These are phyloP conservation scores for Plodia interpunctella DNA, from an alignment of 1,140 invertebrate species.

Conservation along the genomic window DNA sequence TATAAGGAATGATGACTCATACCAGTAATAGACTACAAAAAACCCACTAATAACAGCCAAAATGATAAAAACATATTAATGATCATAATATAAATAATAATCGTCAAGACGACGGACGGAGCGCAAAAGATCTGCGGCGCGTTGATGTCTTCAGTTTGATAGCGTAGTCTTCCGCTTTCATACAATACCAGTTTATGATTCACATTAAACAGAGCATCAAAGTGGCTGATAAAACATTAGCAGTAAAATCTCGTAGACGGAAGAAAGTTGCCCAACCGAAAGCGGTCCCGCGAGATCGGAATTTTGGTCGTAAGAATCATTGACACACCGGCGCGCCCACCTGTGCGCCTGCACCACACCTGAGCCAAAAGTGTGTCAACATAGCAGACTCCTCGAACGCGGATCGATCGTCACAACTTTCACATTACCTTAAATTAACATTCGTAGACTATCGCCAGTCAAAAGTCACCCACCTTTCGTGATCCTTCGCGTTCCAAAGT, in stretches of 20 bases:
- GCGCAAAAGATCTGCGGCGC: constrained; percentile 31
- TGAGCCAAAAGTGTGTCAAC: constrained; percentile 71
- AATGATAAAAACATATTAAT: not conserved
- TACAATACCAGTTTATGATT: constrained; percentile 20
- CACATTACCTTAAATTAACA: constrained; percentile 73
- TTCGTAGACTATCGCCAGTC: constrained; percentile 18
- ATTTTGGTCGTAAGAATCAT: constrained; percentile 58
- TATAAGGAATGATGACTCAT: not conserved
- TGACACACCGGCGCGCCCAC: constrained; percentile 51
- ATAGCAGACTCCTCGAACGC: constrained; percentile 60
- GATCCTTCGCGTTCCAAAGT: constrained; percentile 13
- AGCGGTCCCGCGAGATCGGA: constrained; percentile 64
- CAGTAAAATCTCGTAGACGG: constrained; percentile 23
- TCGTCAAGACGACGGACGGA: not conserved
- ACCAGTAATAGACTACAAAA: not conserved
- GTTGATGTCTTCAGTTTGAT: constrained; percentile 67
- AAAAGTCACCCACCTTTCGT: constrained; percentile 19
- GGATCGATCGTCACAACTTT: constrained; percentile 68
- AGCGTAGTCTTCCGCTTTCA: constrained; percentile 31
- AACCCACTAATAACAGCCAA: constrained; percentile 1
- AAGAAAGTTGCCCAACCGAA: constrained; percentile 68
- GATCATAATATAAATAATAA: not conserved
- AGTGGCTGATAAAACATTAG: constrained; percentile 13
- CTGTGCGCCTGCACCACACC: constrained; percentile 58
- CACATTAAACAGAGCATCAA: constrained; percentile 11